Evolutionary conservation across 1,140 invertebrate species (phyloP), one percentile per base, ranked within the genome.

Genomic region (Stegodyphus mimosarum): DNA sequence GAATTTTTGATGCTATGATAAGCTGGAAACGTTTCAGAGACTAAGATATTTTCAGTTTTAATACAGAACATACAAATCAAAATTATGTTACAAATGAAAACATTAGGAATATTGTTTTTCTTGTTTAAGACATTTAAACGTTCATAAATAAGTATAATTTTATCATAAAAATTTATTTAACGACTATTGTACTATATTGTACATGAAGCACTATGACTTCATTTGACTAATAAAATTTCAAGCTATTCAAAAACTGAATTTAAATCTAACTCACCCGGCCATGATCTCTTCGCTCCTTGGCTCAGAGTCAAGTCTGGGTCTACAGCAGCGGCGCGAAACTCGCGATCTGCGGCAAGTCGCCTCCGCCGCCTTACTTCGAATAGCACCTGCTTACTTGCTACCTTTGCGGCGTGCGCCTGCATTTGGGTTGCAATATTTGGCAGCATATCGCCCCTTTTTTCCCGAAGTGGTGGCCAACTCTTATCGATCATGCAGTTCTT

Each of bases 261-360:
- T 9, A 17, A 50, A 74, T 53, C 55, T 73, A 51, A 74, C 72
- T 74, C 55, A 74, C 72, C 72, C 72, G 72, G 53, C 72, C 72
- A 74, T 74, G 72, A 55, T 52, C 33, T 33, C 33, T 33, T 53
- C 17, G 49, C 72, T 60, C 52, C 55, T 74, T 55, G 55, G n/a
- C 53, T 52, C 53, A 53, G 50, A 50, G 72, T 74, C 18, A 60
- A 48, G 55, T 74, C 52, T n/a, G 33, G 53, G 53, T 74, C 51
- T n/a, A 33, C 11, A 7, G 18, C 17, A 74, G 53, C 52, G 10
- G 72, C 72, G 72, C n/a, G 52, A 55, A 74, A 55, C 52, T 13
- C 51, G 52, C 72, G 33, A 63, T 60, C 72, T 60, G 18, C 72
- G 72, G 72, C 72, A 74, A 74, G 72, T 55, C 51, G 17, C 51